Evolutionary conservation across 35 echinoderm and acorn worm species (phyloP).

Genomic region (Apostichopus japonicus): DNA sequence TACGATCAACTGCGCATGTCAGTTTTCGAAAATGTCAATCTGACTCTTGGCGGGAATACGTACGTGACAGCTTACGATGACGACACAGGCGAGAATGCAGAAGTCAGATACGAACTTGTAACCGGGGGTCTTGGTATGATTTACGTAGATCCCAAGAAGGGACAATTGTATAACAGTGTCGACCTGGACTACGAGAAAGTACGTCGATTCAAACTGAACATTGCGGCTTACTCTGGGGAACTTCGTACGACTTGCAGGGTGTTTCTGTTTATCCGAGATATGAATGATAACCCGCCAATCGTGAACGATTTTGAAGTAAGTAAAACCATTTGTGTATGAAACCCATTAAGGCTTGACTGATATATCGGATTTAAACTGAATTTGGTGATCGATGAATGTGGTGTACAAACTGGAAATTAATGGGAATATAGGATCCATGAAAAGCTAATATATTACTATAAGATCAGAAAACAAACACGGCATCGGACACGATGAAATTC

Average conservation of each 20-base stretch:
- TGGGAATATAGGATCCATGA: too few relatives aligned
- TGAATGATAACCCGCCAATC: constrained; percentile 80
- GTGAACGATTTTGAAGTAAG: constrained; percentile 71
- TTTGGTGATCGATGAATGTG: too few relatives aligned
- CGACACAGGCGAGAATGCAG: constrained; percentile 75
- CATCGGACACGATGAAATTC: too few relatives aligned
- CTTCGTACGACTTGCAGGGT: constrained; percentile 71
- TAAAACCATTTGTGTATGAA: not conserved
- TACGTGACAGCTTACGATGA: constrained; percentile 73
- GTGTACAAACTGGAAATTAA: too few relatives aligned
- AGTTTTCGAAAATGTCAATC: constrained; percentile 76
- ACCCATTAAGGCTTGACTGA: too few relatives aligned
- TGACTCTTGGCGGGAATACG: constrained; percentile 55
- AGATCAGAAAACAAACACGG: too few relatives aligned
- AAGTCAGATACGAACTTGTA: constrained; percentile 64
- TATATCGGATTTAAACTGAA: too few relatives aligned
- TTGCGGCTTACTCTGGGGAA: constrained; percentile 75
- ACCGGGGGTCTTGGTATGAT: constrained; percentile 61
- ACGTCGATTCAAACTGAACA: constrained; percentile 64
- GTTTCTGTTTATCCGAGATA: constrained; percentile 69
- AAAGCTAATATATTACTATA: too few relatives aligned
- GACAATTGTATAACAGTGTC: constrained; percentile 64
- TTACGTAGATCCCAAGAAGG: constrained; percentile 56
- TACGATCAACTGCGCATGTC: constrained; percentile 74
- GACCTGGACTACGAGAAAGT: constrained; percentile 80